Evolutionary conservation across 2,113 vertebrate species (phyloP).

Genomic region (Thymallus thymallus): DNA sequence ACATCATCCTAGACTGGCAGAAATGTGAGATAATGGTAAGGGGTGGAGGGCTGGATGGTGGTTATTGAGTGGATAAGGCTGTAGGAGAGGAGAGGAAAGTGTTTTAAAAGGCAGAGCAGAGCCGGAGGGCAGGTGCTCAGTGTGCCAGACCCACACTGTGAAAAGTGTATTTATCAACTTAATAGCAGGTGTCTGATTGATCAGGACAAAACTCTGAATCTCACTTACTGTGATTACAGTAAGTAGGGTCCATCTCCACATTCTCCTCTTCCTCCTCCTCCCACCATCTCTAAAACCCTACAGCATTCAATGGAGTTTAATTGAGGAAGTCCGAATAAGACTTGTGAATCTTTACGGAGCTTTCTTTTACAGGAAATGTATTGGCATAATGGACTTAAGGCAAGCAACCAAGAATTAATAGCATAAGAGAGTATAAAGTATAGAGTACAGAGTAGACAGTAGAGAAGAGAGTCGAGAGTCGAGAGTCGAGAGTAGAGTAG

Average conservation of each 20-base stretch:
- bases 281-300: no score
- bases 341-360: no score
- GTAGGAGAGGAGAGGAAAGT: conserved; percentile 41
- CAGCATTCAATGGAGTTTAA: no score
- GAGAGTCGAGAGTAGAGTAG: no score
- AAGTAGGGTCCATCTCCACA: conserved; percentile 61
- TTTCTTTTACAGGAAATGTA: no score
- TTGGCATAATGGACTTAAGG: no score
- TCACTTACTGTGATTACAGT: conserved; percentile 74
- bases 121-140: conserved; percentile 36
- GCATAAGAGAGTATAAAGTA: no score
- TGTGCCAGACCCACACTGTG: conserved; percentile 72
- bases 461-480: no score
- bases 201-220: conserved; percentile 45
- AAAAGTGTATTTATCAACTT: conserved; percentile 81
- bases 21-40: conserved; percentile 78
- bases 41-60: conserved; percentile 65
- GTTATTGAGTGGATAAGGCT: conserved; percentile 58
- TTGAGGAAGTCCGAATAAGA: no score
- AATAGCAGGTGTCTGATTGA: conserved; percentile 82
- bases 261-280: conserved; percentile 12
- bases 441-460: no score
- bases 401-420: no score
- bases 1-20: conserved; percentile 64
- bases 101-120: conserved; percentile 68